Evolutionary conservation across 2,888 invertebrate genomes (phyloP), one percentile per base, ranked within the genome.

Genomic region (Meandrusa payeni): DNA sequence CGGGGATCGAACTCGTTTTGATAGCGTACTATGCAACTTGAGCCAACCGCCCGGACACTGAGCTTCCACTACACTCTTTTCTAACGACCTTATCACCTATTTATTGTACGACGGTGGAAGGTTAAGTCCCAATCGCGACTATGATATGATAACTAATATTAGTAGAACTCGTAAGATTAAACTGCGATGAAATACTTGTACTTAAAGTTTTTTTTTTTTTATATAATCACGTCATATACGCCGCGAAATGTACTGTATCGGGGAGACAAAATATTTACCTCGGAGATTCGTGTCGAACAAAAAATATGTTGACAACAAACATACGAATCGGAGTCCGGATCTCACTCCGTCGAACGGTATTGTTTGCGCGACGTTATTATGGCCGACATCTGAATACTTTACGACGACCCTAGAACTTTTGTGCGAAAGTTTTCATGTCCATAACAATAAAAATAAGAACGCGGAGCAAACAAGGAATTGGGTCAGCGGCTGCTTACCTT

Each of bases 321-420:
- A 31, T 29, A 7, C 12, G 29, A 22, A 15, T 11, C 23, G 11
- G 17, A 24, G 10, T 42, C 19, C 13, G 28, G 23, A 17, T 23
- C 13, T 11, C 23, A 4, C 13, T 41, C 41, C 3, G n/a, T 22
- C 15, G 6, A 37, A 31, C 11, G 43, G 24, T 22, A 44, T 41
- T 36, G 42, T 46, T 37, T 17, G 31, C 22, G 37, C 29, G 26
- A 32, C 11, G 33, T 39, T 70, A 67, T 72, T 69, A 62, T 65
- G 55, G 58, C 57, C 60, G 50, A 55, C 59, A 66, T 76, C 71
- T 73, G 70, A 76, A 76, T 76, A 74, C 69, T 73, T 73, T 68
- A 67, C 59, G 52, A 59, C 54, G 52, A 55, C 51, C 64, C 60
- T 56, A 47, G 46, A 52, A 57, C 54, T 51, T 61, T 61, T 58